Evolutionary conservation across 2,797 vertebrate species (phyloP).

Genomic region (Sylvia borin): DNA sequence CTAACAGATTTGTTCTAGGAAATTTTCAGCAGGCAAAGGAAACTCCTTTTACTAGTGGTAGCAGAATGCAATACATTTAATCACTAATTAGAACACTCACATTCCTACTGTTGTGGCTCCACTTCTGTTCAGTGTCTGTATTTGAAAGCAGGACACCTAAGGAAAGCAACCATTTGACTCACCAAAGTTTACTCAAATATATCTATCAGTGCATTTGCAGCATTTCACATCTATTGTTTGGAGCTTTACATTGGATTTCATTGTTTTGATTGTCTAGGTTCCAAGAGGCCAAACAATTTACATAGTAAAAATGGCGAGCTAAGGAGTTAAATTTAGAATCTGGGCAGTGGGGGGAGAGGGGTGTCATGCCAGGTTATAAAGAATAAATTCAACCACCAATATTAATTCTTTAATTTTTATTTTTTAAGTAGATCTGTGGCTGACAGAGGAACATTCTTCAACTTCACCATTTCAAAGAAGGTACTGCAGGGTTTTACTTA

Average conservation of each 20-base stretch:
- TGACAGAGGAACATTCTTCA: neutral
- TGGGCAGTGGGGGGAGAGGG: too few relatives aligned
- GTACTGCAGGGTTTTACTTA: neutral
- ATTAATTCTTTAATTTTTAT: neutral
- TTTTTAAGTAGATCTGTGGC: neutral
- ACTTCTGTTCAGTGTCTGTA: neutral
- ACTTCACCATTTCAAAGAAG: neutral
- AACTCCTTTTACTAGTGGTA: neutral
- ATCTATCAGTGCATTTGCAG: neutral
- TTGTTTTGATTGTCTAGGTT: neutral
- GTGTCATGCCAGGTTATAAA: neutral
- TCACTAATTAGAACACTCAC: neutral
- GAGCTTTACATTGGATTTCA: neutral
- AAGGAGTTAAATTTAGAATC: neutral
- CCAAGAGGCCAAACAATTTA: neutral
- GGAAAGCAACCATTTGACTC: neutral
- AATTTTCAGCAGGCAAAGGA: neutral
- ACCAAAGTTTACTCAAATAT: neutral
- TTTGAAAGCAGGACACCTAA: neutral
- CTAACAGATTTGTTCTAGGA: neutral
- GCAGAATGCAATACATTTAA: neutral
- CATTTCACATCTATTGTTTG: neutral
- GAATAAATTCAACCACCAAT: neutral
- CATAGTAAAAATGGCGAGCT: neutral
- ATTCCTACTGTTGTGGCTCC: neutral